Evolutionary conservation across 37 sponge, comb jelly and placozoan genomes (phyloP).

Genomic region (Diacarnus erythraeanus): DNA sequence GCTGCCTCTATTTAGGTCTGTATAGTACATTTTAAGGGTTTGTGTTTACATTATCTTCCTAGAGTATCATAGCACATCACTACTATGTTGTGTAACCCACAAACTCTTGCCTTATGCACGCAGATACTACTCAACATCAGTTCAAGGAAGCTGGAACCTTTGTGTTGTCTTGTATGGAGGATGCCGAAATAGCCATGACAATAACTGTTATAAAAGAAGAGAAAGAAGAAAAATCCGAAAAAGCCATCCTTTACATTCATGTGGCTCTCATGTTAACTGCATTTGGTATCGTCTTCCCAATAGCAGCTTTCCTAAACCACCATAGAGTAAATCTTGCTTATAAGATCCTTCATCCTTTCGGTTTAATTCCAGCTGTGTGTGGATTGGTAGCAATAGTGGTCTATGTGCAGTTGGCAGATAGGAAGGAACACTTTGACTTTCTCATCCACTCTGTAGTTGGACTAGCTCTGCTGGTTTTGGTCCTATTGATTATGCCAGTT

Average conservation of each 20-base stretch:
- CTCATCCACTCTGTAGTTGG: slow-evolving; percentile 47
- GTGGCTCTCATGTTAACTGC: slow-evolving; percentile 43
- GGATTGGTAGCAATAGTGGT: slow-evolving; percentile 37
- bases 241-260: slow-evolving; percentile 43
- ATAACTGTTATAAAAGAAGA: background rate
- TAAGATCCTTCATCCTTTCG: slow-evolving; percentile 29
- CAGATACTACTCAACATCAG: background rate
- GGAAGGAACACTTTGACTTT: slow-evolving; percentile 23
- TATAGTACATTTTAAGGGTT: no score
- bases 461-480: slow-evolving; percentile 27
- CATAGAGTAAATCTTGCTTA: slow-evolving; percentile 9
- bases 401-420: slow-evolving; percentile 27
- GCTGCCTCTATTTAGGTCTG: no score
- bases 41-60: no score
- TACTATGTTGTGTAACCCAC: no score
- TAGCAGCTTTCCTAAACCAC: slow-evolving; percentile 48
- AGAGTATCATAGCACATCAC: no score
- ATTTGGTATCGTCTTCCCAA: slow-evolving; percentile 46
- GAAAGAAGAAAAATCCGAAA: background rate
- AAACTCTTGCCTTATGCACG: background rate
- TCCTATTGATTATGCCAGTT: slow-evolving; percentile 22
- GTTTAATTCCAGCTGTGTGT: slow-evolving; percentile 9
- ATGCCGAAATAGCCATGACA: background rate
- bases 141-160: slow-evolving; percentile 29
- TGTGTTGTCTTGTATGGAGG: slow-evolving; percentile 11